These are phyloP conservation scores for Diachrysia chrysitis DNA, from an alignment of 2,888 invertebrate genomes.

Conservation along the genomic window DNA sequence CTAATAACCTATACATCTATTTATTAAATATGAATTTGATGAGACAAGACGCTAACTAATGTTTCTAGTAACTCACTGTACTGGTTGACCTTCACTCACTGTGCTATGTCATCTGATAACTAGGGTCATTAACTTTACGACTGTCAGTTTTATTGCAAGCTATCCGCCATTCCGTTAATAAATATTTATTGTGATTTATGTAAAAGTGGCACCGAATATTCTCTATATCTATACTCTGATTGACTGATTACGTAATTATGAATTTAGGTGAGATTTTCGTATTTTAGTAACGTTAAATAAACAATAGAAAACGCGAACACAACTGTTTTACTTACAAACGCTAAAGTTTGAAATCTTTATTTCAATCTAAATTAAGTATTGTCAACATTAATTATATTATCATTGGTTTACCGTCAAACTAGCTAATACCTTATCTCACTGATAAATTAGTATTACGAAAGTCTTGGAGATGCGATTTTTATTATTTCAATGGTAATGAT, in stretches of 20 bases:
- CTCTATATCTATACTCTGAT: too few relatives aligned
- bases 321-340: too few relatives aligned
- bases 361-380: too few relatives aligned
- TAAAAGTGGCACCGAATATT: too few relatives aligned
- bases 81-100: not conserved
- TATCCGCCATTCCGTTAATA: not conserved
- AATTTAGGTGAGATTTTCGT: not conserved
- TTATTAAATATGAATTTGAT: not conserved
- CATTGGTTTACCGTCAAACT: too few relatives aligned
- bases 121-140: not conserved
- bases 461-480: too few relatives aligned
- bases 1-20: not conserved
- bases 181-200: too few relatives aligned
- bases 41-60: not conserved
- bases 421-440: too few relatives aligned
- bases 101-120: constrained; percentile 4
- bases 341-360: too few relatives aligned
- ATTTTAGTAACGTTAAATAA: not conserved
- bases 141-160: constrained; percentile 1
- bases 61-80: not conserved
- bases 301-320: too few relatives aligned
- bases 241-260: not conserved
- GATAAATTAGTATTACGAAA: too few relatives aligned
- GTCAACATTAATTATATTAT: too few relatives aligned
- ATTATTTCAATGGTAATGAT: not conserved